These are phyloP conservation scores for Heliconius nattereri DNA, from an alignment of 1,140 invertebrate genomes.

Conservation along the genomic window DNA sequence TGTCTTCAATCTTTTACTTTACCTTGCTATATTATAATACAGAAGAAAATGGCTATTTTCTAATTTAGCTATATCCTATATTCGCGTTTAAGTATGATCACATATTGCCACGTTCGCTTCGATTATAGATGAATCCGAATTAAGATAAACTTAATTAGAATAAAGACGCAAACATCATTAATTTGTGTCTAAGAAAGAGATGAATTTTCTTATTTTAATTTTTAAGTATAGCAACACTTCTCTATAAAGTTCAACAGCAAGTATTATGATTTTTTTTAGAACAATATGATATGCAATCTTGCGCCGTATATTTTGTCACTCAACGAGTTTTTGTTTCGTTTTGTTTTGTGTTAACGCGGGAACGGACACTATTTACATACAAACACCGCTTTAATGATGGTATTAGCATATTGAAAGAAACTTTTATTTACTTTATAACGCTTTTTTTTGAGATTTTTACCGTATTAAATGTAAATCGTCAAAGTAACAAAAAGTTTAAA, in stretches of 20 bases:
- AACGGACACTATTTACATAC: constrained; percentile 24
- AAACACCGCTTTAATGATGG: constrained; percentile 12
- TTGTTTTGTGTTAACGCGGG: not conserved
- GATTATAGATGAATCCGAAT: no score
- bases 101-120: no score
- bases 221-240: no score
- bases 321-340: not conserved
- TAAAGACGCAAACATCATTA: no score
- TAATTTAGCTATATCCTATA: no score
- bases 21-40: not conserved
- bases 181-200: no score
- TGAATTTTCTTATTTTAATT: no score
- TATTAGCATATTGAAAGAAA: constrained; percentile 4
- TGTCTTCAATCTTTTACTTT: not conserved
- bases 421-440: not conserved
- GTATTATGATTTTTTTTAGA: not conserved
- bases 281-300: not conserved
- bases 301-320: not conserved
- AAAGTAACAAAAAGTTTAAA: not conserved
- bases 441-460: not conserved
- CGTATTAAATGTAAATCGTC: not conserved
- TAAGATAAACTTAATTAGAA: no score
- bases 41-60: no score
- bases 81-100: no score
- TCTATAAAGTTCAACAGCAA: not conserved